Conservation (phyloP, 2,888 invertebrate genomes). For the Papilio demoleus region DNA sequence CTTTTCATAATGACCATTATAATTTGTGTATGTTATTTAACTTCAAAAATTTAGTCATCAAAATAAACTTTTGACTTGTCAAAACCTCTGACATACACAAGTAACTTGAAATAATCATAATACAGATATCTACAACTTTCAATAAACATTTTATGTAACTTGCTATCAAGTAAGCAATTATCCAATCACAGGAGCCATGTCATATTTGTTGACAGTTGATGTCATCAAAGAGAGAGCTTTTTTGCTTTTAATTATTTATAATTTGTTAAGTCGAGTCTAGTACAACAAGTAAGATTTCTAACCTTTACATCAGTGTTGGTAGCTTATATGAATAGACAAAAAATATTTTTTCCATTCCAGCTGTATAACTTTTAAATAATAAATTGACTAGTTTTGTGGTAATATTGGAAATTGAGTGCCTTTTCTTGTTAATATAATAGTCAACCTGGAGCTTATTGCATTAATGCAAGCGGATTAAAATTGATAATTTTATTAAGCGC, state of each 20-base stretch:
- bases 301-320: too few relatives aligned
- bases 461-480: too few relatives aligned
- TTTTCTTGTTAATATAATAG: too few relatives aligned
- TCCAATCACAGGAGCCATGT: slow-evolving; percentile 9
- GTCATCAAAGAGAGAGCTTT: slow-evolving; percentile 6
- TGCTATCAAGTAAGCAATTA: background rate
- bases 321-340: too few relatives aligned
- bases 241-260: background rate
- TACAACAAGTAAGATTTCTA: too few relatives aligned
- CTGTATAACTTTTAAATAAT: too few relatives aligned
- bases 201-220: slow-evolving; percentile 6
- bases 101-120: background rate
- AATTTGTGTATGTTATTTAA: too few relatives aligned
- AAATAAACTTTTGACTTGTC: slow-evolving; percentile 10
- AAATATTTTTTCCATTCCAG: too few relatives aligned
- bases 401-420: too few relatives aligned
- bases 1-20: background rate
- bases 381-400: too few relatives aligned
- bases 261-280: background rate
- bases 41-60: slow-evolving; percentile 3
- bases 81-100: slow-evolving; percentile 6
- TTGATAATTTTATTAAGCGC: too few relatives aligned
- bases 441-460: too few relatives aligned
- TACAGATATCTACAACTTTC: slow-evolving; percentile 9
- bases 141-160: slow-evolving; percentile 15